These are phyloP conservation scores for Pseudomyrmex flavicornis DNA, from an alignment of 1,140 invertebrate species.

Conservation along the genomic window DNA sequence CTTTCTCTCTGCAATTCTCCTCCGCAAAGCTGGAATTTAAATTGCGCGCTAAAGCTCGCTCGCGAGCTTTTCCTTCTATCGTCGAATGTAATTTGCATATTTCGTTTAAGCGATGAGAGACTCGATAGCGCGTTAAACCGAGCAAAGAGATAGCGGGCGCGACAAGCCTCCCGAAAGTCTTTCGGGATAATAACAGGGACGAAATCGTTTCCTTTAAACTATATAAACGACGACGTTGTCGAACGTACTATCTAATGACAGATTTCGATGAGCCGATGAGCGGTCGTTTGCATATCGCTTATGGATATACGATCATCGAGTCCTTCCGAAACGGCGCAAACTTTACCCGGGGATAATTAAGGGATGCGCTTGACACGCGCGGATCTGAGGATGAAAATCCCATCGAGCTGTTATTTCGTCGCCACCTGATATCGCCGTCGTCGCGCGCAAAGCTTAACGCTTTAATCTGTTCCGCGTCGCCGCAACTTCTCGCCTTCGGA, in stretches of 20 bases:
- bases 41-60: constrained; percentile 19
- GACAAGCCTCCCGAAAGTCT: constrained; percentile 16
- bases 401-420: constrained; percentile 60
- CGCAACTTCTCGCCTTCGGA: constrained; percentile 69
- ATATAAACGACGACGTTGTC: constrained; percentile 11
- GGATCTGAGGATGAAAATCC: constrained; percentile 66
- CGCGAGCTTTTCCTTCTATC: constrained; percentile 43
- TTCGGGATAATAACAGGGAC: constrained; percentile 45
- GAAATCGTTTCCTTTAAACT: constrained; percentile 35
- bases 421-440: constrained; percentile 61
- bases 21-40: constrained; percentile 55
- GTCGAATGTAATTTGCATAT: constrained; percentile 63
- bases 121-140: constrained; percentile 49
- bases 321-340: constrained; percentile 50
- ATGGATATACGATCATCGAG: constrained; percentile 51
- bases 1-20: constrained; percentile 35
- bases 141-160: constrained; percentile 58
- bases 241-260: constrained; percentile 7
- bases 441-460: constrained; percentile 67
- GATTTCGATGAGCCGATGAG: constrained; percentile 7
- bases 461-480: constrained; percentile 72
- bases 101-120: constrained; percentile 44
- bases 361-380: constrained; percentile 58
- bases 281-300: constrained; percentile 44
- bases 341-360: constrained; percentile 70